Conservation (phyloP, 2,797 vertebrate genomes). For the Crax fasciolata region DNA sequence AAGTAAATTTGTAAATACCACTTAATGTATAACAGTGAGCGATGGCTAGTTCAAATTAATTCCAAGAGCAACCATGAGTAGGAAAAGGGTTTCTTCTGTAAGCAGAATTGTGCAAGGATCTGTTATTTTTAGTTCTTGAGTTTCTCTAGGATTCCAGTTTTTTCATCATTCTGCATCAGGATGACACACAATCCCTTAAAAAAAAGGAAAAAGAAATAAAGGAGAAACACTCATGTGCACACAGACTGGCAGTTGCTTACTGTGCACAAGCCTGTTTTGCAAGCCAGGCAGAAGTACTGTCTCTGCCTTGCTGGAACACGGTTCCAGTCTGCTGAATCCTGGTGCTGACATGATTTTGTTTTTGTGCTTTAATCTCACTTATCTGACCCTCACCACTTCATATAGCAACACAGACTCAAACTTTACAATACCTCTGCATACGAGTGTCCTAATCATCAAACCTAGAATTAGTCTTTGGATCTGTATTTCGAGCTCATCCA, state of each 20-base stretch:
- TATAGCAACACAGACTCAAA: background rate
- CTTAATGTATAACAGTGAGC: background rate
- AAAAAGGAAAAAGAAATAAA: background rate
- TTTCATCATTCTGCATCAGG: background rate
- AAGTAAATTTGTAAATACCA: background rate
- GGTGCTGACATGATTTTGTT: background rate
- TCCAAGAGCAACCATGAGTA: background rate
- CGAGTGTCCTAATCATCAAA: background rate
- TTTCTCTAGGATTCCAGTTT: background rate
- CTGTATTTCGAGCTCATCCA: background rate
- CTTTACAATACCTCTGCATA: background rate
- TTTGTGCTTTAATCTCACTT: constrained; percentile 17
- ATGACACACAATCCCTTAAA: background rate
- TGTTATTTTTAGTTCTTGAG: background rate
- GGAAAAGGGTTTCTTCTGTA: background rate
- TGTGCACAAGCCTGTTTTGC: background rate
- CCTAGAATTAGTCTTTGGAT: background rate
- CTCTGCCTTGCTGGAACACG: background rate
- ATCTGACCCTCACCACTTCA: background rate
- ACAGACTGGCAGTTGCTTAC: background rate
- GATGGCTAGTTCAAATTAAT: background rate
- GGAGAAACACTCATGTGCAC: background rate
- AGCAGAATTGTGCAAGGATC: background rate
- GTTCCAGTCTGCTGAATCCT: background rate
- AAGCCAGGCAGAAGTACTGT: constrained; percentile 7